Percentiles rank a stretch among this genome's conserved stretches.
phyloP scores from a whole-genome alignment of 2,797 vertebrate species.

The Catharus ustulatus region DNA sequence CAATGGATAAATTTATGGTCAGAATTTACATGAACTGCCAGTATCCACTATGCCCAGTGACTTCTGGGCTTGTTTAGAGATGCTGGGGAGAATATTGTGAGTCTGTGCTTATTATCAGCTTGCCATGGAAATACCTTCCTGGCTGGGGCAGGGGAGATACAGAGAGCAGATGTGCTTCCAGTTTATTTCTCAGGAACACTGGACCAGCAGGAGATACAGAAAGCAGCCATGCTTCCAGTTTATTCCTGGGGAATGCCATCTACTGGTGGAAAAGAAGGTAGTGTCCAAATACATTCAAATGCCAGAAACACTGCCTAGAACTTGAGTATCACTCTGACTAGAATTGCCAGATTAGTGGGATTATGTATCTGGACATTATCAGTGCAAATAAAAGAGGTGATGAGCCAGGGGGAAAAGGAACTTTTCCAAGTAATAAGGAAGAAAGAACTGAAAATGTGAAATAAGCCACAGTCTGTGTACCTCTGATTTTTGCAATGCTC shows the following conservation, averaged over 20 bases:
- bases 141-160: background rate
- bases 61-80: background rate
- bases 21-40: background rate
- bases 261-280: background rate
- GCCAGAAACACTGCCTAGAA: background rate
- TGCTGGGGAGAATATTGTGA: background rate
- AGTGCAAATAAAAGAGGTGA: background rate
- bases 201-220: background rate
- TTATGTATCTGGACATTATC: background rate
- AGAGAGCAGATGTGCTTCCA: background rate
- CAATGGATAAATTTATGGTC: background rate
- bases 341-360: background rate
- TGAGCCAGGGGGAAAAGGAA: background rate
- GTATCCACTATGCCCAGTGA: background rate
- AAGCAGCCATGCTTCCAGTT: background rate
- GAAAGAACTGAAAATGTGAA: background rate
- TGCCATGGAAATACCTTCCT: background rate
- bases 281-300: background rate
- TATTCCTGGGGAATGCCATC: background rate
- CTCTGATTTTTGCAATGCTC: background rate
- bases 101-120: background rate
- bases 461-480: background rate
- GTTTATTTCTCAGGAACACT: background rate
- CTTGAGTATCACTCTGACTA: background rate
- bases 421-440: background rate